phyloP scores from a whole-genome alignment of 2,797 vertebrate species.

The Xenopus petersii region DNA sequence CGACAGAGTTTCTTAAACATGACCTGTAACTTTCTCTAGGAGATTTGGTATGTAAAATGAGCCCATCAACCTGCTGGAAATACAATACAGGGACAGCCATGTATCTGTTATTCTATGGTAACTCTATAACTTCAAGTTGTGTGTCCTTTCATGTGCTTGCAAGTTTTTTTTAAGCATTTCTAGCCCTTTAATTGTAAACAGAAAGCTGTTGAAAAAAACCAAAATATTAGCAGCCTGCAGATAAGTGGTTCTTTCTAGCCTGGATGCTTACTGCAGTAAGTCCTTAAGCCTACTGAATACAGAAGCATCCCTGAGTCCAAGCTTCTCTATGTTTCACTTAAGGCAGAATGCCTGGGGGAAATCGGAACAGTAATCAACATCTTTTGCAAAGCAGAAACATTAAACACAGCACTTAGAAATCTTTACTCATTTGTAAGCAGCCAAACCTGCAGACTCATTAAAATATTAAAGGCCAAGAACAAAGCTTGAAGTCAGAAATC shows the following conservation, averaged over 20 bases:
- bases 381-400: slow-evolving; percentile 55
- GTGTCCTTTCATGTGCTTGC: no score
- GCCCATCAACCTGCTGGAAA: no score
- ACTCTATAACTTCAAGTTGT: no score
- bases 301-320: slow-evolving; percentile 52
- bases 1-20: no score
- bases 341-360: slow-evolving; percentile 59
- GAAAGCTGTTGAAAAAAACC: slow-evolving; percentile 42
- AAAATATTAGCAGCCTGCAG: slow-evolving; percentile 41
- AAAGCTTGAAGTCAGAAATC: slow-evolving; percentile 51
- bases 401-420: slow-evolving; percentile 57
- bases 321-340: slow-evolving; percentile 61
- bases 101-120: no score
- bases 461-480: slow-evolving; percentile 59
- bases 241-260: background rate
- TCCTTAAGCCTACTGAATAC: slow-evolving; percentile 44
- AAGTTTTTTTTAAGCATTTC: no score
- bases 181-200: slow-evolving; percentile 48
- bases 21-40: no score
- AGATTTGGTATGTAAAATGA: no score
- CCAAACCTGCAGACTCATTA: slow-evolving; percentile 60
- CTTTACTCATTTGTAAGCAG: slow-evolving; percentile 50
- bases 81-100: no score
- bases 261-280: slow-evolving; percentile 48
- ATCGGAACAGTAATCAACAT: slow-evolving; percentile 67